Base-by-base conservation (phyloP, 1,140 invertebrate genomes). In the Stegodyphus mimosarum region DNA sequence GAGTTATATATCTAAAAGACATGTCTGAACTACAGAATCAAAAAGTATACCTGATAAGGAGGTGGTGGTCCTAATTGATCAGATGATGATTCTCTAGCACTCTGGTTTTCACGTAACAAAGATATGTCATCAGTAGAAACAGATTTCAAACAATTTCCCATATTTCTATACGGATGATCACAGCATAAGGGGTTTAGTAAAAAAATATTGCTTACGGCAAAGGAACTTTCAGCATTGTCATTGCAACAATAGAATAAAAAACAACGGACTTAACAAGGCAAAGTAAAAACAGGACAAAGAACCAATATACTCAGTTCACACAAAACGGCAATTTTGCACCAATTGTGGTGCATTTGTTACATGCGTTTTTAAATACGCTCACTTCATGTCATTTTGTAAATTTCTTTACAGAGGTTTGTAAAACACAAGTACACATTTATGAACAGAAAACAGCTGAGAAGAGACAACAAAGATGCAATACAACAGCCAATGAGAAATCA, bases 11-110 rank as follows among this genome's bases (percentile, higher is more conserved):
- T 10, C 15, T 60, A 10, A 10, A 60, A 60, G 15, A 60, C 9
- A 60, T 60, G 1, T 10, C 9, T 10, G 55, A 60, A 10, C 5
- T 10, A 60, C 55, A 60, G 5, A 60, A 33, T 33, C 33, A 33
- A 33, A 33, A 33, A 33, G 33, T 33, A 33, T 33, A 90, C 89
- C 88, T 91, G 90, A 87, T 91, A 91, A n/a, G 91, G 90, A 79
- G 90, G 90, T 80, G 91, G 91, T 33, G 91, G 91, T 33, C 87
- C 87, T 48, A 90, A 88, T 52, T 89, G 88, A 79, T 90, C 88
- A 66, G 89, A 87, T 53, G 89, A 89, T 11, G 86, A 87, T 72
- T 88, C 88, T 50, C 88, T 81, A n/a, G 71, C 83, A 51, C 85
- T 86, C 17, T 86, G 86, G 74, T 81, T 87, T 86, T 89, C 88